A percentile compares a stretch with the other conserved stretches of the same genome.
Evolutionary conservation across 2,888 invertebrate genomes (phyloP).

Genomic region (Pammene aurita): DNA sequence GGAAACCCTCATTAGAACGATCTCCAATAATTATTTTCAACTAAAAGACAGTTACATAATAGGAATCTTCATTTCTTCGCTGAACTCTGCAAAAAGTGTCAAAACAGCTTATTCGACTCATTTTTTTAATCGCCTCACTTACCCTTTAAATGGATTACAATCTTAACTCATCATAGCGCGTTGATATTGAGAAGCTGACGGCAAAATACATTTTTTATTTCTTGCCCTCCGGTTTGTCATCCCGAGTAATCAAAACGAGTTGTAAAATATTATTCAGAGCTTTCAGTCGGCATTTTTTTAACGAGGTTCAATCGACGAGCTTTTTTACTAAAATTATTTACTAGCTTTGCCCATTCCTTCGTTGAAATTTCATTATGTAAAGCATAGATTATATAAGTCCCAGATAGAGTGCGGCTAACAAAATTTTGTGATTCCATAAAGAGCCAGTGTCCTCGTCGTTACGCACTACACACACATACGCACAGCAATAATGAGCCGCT

Average conservation of each 20-base stretch:
- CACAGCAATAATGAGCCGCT: no score
- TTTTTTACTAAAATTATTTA: conserved; percentile 12
- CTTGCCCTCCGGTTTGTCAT: conserved; percentile 19
- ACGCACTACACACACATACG: no score
- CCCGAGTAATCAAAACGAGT: conserved; percentile 22
- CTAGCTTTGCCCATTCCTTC: neutral
- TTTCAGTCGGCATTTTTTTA: conserved; percentile 5
- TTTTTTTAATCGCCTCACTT: conserved; percentile 26
- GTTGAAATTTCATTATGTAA: conserved; percentile 10
- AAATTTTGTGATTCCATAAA: no score
- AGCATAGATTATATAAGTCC: neutral
- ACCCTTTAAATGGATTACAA: conserved; percentile 31
- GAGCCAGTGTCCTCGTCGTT: no score
- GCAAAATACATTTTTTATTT: conserved; percentile 11
- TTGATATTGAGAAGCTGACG: conserved; percentile 26
- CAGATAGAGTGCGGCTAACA: no score
- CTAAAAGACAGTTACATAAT: neutral
- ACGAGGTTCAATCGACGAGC: conserved; percentile 13
- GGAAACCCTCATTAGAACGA: no score
- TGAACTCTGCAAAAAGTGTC: conserved; percentile 4
- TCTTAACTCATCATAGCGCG: conserved; percentile 35
- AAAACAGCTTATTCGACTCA: conserved; percentile 17
- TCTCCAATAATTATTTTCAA: no score
- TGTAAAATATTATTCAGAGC: conserved; percentile 24
- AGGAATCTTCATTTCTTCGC: neutral